Evolutionary conservation across 2,797 vertebrate genomes (phyloP).

Genomic region (Chaunax sp.): DNA sequence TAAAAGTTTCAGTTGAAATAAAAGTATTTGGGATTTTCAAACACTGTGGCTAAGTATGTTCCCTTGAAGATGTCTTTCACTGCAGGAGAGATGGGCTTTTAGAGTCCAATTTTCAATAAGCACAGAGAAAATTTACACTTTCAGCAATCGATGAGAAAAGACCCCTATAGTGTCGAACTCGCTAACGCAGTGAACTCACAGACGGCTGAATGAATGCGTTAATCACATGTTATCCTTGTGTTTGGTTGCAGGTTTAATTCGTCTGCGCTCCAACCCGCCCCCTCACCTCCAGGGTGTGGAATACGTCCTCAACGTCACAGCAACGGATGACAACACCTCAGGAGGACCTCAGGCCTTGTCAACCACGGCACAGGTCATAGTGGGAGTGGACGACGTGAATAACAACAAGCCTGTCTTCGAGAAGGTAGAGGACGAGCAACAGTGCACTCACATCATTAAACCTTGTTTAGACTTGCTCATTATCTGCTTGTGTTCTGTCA

Average conservation of each 20-base stretch:
- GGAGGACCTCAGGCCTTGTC: conserved; percentile 86
- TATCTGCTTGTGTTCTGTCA: conserved; percentile 12
- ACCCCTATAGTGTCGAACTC: too few relatives aligned
- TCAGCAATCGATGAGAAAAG: too few relatives aligned
- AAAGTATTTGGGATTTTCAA: too few relatives aligned
- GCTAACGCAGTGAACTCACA: not conserved
- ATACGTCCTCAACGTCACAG: conserved; percentile 88
- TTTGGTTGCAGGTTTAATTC: conserved; percentile 86
- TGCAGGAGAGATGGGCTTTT: too few relatives aligned
- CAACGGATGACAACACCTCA: conserved; percentile 89
- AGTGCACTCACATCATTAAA: conserved; percentile 13
- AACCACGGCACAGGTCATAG: conserved; percentile 87
- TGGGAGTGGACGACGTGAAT: conserved; percentile 91
- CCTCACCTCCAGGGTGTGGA: conserved; percentile 90
- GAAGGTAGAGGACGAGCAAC: conserved; percentile 79
- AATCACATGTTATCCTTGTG: conserved; percentile 6
- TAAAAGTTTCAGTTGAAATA: too few relatives aligned
- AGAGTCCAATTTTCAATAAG: too few relatives aligned
- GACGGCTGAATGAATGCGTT: not conserved
- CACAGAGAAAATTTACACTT: too few relatives aligned
- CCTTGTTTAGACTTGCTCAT: conserved; percentile 20
- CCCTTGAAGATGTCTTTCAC: too few relatives aligned
- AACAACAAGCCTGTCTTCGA: conserved; percentile 93
- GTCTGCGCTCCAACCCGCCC: conserved; percentile 88
- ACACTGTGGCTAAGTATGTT: too few relatives aligned